Conservation (phyloP, 2,113 vertebrate genomes). For the Psettodes erumei region DNA sequence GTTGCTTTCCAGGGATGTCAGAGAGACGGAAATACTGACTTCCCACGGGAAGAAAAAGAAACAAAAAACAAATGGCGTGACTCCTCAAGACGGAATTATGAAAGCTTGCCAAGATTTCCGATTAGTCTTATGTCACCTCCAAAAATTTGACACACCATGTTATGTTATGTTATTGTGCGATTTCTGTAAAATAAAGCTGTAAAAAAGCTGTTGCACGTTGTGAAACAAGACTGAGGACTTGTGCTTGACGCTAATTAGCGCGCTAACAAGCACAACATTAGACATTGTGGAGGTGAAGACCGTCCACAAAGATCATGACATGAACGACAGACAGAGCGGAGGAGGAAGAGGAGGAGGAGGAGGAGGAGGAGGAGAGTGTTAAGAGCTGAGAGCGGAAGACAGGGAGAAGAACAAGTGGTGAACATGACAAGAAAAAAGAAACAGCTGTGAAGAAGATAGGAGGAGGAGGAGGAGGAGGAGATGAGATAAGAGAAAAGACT, state of each 20-base stretch:
- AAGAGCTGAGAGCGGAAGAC: neutral
- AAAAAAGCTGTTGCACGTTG: neutral
- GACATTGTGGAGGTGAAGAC: neutral
- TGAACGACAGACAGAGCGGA: slow-evolving; percentile 2
- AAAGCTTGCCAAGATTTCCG: neutral
- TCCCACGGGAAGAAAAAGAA: neutral
- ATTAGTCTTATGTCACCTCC: neutral
- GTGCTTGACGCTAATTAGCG: neutral
- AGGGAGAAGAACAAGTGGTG: neutral
- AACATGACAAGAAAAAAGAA: slow-evolving; percentile 10
- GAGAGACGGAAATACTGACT: slow-evolving; percentile 41
- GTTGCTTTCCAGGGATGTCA: slow-evolving; percentile 31
- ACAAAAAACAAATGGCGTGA: rapidly evolving
- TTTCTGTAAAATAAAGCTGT: neutral
- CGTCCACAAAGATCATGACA: neutral
- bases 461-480: slow-evolving; percentile 5
- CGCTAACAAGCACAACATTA: neutral
- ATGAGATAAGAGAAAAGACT: slow-evolving; percentile 7
- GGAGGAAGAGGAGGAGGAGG: neutral
- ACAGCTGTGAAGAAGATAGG: slow-evolving; percentile 17
- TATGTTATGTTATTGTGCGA: too few species aligned
- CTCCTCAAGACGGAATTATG: neutral
- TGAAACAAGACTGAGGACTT: neutral
- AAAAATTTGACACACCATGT: too few species aligned
- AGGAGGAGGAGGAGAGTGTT: slow-evolving; percentile 5